Evolutionary conservation across 2,113 vertebrate genomes (phyloP), one percentile per base, ranked within the genome.

Genomic region (Nycticryphes semicollaris): DNA sequence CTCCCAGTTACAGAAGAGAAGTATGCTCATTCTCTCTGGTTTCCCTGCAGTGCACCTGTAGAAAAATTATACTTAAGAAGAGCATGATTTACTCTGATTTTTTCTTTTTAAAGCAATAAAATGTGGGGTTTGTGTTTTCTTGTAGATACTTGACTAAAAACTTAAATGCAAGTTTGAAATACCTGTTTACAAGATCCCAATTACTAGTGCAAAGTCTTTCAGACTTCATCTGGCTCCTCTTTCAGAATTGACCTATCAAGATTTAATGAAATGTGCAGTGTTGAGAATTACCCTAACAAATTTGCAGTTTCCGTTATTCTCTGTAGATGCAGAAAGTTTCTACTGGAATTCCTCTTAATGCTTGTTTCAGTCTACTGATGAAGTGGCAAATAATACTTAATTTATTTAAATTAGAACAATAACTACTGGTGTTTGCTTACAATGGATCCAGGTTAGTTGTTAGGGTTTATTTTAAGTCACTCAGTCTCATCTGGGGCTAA

Each of bases 401-500:
- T 91, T 94, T 94, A 64, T 84, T 91, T 85, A 73, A 82, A 66
- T 80, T 83, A 73, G 53, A 63, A 35, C n/a, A 47, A 3, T 45
- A 85, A 70, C 59, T 88, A 59, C 27, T 3, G 6, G 1, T 43
- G 14, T 87, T 94, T 63, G n/a, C 54, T 74, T 94, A 67, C 70
- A 91, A 63, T 21, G 22, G 70, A 30, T 78, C 75, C 75, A 48
- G 41, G 62, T 86, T 70, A 88, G 75, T 91, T 93, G 57, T 91
- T 73, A 76, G 28, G 48, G 41, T 88, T 93, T 91, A 81, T 95
- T 94, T 94, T 86, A 77, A 93, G 54, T 91, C 41, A n/a, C 63
- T 91, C 35, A 7, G 6, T 83, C 59, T 88, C 94, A 90, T 63
- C 75, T 86, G 92, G 68, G 92, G 48, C 82, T 90, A 91, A 72